A percentile compares a stretch with the other conserved stretches of the same genome.
phyloP scores from a whole-genome alignment of 30 jellyfish, hydroid and myxozoan species.

The Cassiopea xamachana region DNA sequence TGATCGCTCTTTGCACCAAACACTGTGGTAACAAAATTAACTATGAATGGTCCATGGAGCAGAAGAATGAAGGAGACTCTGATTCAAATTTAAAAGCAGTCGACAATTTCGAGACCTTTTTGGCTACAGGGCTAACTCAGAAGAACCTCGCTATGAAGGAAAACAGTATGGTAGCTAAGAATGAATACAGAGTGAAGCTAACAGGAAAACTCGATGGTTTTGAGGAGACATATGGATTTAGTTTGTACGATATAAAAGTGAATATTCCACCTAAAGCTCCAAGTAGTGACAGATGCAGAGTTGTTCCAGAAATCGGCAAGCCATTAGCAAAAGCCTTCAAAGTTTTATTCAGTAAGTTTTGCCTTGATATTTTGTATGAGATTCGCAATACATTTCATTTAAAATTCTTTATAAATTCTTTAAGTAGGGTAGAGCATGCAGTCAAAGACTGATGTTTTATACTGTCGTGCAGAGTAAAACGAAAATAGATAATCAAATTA shows the following conservation, averaged over 20 bases:
- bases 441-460: no score
- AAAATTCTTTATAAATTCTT: no score
- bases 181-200: constrained; percentile 23
- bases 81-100: constrained; percentile 19
- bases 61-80: constrained; percentile 25
- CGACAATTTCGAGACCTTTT: constrained; percentile 6
- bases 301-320: constrained; percentile 24
- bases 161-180: not conserved
- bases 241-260: constrained; percentile 32
- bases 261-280: constrained; percentile 53
- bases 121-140: constrained; percentile 16
- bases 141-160: constrained; percentile 54
- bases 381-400: no score
- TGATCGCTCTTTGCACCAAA: constrained; percentile 46
- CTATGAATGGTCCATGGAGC: constrained; percentile 41
- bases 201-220: constrained; percentile 8
- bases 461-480: no score
- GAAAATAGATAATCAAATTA: no score
- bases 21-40: constrained; percentile 15
- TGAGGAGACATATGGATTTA: constrained; percentile 29
- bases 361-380: not conserved
- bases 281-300: not conserved
- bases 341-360: constrained; percentile 9
- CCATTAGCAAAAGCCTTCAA: constrained; percentile 41
- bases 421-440: no score